phyloP scores from a whole-genome alignment of 2,113 vertebrate genomes.

The Mohoua ochrocephala region DNA sequence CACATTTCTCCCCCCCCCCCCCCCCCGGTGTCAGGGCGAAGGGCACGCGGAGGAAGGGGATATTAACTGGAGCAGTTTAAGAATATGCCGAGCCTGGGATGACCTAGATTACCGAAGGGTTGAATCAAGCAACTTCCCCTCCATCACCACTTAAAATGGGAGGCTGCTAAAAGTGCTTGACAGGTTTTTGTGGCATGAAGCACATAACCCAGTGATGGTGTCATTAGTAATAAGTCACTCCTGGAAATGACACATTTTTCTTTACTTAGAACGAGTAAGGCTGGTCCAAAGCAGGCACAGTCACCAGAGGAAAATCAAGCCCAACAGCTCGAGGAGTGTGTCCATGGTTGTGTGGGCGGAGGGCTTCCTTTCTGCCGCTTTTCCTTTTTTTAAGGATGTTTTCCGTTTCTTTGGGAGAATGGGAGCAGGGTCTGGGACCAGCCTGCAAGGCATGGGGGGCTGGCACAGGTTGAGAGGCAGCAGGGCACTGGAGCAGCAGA shows the following conservation, averaged over 20 bases:
- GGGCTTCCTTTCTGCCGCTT: constrained; percentile 12
- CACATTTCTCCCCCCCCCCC: too few species aligned
- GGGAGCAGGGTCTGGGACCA: not conserved
- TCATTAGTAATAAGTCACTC: constrained; percentile 66
- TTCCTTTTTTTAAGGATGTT: not conserved
- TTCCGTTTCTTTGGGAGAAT: rapidly evolving
- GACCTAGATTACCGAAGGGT: constrained; percentile 50
- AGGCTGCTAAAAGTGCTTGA: constrained; percentile 60
- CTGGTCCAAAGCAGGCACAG: constrained; percentile 30
- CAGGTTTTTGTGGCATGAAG: constrained; percentile 62
- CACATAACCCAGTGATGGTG: constrained; percentile 65
- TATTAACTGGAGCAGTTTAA: constrained; percentile 5
- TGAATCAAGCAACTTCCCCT: constrained; percentile 54
- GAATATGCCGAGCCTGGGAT: constrained; percentile 1
- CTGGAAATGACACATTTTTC: constrained; percentile 68
- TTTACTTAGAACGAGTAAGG: constrained; percentile 62
- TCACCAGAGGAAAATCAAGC: constrained; percentile 52
- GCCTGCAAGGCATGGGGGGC: not conserved
- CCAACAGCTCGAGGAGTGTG: not conserved
- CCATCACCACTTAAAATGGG: constrained; percentile 58
- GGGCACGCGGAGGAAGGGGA: not conserved
- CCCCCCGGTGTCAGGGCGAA: not conserved
- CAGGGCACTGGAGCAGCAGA: not conserved
- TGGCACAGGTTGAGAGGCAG: not conserved
- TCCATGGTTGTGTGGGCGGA: not conserved